Conservation (phyloP, 2,797 vertebrate species). For the Spheniscus humboldti region DNA sequence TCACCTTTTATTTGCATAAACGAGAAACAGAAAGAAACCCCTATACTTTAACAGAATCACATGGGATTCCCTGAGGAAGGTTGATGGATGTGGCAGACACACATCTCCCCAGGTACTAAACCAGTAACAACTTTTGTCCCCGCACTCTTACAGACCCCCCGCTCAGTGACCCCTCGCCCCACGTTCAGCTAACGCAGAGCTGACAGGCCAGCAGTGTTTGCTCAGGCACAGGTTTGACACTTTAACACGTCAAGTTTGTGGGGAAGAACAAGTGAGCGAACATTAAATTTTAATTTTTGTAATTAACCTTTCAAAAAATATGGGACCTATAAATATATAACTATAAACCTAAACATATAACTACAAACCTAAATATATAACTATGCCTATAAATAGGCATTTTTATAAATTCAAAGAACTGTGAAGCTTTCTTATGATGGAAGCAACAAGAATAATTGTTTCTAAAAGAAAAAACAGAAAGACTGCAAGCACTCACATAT, state of each 20-base stretch:
- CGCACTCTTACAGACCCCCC: background rate
- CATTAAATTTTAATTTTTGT: conserved; percentile 43
- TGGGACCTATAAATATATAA: background rate
- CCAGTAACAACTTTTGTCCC: background rate
- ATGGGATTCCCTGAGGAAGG: background rate
- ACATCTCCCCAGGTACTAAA: background rate
- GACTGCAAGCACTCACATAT: background rate
- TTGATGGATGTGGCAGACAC: conserved; percentile 20
- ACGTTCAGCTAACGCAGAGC: background rate
- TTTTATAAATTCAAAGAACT: conserved; percentile 29
- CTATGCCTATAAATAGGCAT: background rate
- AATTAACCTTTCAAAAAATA: conserved; percentile 43
- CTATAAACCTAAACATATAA: background rate
- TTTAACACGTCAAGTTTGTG: background rate
- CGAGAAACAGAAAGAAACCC: conserved; percentile 24
- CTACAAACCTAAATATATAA: background rate
- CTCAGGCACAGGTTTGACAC: conserved; percentile 19
- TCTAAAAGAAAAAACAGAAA: background rate
- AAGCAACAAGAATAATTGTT: background rate
- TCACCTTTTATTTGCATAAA: conserved; percentile 50
- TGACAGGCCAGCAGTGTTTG: background rate
- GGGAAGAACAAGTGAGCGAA: conserved; percentile 23
- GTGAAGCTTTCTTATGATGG: background rate
- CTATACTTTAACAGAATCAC: background rate
- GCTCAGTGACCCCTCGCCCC: background rate